Percentiles rank a stretch among this genome's conserved stretches.
These are phyloP conservation scores for Zaprionus inermis DNA, from an alignment of 1,140 invertebrate genomes.

Conservation along the genomic window DNA sequence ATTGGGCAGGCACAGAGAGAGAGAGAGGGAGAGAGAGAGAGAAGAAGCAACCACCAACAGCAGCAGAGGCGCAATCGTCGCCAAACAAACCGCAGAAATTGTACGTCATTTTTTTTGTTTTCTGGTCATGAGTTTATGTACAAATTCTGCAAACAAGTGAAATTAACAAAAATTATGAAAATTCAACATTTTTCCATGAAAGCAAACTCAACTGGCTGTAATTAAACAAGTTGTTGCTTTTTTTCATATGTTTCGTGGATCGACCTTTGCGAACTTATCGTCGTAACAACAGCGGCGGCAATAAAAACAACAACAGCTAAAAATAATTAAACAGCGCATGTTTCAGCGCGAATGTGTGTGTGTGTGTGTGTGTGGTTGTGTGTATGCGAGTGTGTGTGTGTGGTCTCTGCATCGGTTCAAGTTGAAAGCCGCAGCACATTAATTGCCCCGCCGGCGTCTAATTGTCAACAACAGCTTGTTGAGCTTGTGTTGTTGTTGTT, in stretches of 20 bases:
- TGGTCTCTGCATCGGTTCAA: constrained; percentile 44
- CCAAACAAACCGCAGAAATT: constrained; percentile 21
- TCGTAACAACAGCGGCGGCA: constrained; percentile 63
- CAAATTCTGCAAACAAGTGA: constrained; percentile 28
- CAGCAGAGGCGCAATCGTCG: neutral
- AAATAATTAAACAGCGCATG: constrained; percentile 74
- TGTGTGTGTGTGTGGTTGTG: constrained; percentile 27
- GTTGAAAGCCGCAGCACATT: constrained; percentile 46
- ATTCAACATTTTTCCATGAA: too few relatives aligned
- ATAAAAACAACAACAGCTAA: constrained; percentile 53
- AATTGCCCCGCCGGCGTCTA: constrained; percentile 48
- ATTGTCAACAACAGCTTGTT: constrained; percentile 61
- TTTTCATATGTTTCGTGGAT: constrained; percentile 40
- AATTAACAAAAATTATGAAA: constrained; percentile 2
- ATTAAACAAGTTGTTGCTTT: constrained; percentile 30
- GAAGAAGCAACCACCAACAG: constrained; percentile 8
- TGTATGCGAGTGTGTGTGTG: constrained; percentile 40
- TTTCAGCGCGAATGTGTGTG: constrained; percentile 32
- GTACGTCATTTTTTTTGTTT: constrained; percentile 10
- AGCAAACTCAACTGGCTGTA: neutral
- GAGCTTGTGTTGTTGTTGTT: constrained; percentile 25
- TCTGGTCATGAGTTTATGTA: constrained; percentile 9
- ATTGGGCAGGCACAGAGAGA: too few relatives aligned
- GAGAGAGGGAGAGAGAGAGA: neutral
- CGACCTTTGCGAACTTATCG: constrained; percentile 74